Conservation (phyloP, 1,140 invertebrate genomes). For the Drosophila nebulosa region DNA sequence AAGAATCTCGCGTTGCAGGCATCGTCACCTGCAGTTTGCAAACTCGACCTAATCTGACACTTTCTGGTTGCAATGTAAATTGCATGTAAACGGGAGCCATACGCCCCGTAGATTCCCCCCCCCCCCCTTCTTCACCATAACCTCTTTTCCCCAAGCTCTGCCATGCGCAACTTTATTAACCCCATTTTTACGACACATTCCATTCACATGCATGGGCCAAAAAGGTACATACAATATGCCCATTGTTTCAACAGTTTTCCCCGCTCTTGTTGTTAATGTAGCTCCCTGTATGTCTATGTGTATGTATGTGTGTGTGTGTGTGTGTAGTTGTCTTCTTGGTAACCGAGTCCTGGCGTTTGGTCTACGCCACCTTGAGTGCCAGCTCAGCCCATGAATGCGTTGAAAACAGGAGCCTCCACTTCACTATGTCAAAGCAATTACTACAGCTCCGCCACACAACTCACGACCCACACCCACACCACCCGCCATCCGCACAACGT, state of each 20-base stretch:
- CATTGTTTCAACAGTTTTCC: slow-evolving; percentile 41
- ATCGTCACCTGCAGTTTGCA: slow-evolving; percentile 5
- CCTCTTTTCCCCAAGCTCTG: slow-evolving; percentile 7
- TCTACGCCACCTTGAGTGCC: neutral
- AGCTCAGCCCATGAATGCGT: neutral
- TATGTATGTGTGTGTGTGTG: too few species aligned
- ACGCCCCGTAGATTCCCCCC: too few species aligned
- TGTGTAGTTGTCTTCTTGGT: neutral
- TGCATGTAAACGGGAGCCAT: slow-evolving; percentile 43
- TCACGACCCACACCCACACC: neutral
- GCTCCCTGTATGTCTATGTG: neutral
- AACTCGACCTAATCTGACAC: slow-evolving; percentile 13
- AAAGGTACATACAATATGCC: slow-evolving; percentile 29
- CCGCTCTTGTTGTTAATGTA: neutral
- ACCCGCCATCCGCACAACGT: neutral
- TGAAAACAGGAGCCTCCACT: neutral
- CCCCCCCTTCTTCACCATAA: too few species aligned
- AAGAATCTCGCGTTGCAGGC: neutral
- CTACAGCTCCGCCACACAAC: slow-evolving; percentile 1
- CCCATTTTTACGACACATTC: slow-evolving; percentile 48
- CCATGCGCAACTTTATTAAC: slow-evolving; percentile 72
- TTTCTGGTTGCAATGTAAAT: slow-evolving; percentile 50
- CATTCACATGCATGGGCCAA: neutral
- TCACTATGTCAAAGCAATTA: slow-evolving; percentile 41
- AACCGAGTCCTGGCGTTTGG: neutral